Evolutionary conservation across 1,140 invertebrate species (phyloP).

Genomic region (Brachionus angularis): DNA sequence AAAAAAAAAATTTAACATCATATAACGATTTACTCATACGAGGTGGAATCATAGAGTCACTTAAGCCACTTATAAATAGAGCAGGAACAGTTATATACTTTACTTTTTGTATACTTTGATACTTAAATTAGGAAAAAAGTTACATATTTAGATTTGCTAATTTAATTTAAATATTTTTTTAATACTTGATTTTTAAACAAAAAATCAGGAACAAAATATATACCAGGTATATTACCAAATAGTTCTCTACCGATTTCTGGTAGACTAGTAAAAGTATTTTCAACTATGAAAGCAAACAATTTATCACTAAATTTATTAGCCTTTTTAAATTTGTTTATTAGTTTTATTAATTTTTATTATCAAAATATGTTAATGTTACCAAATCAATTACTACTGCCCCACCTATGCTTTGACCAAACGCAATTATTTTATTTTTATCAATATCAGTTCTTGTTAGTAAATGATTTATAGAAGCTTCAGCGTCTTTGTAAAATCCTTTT

Average conservation of each 20-base stretch:
- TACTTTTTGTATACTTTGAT: constrained; percentile 46
- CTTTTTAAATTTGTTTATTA: not conserved
- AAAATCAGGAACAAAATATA: constrained; percentile 25
- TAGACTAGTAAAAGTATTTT: constrained; percentile 92
- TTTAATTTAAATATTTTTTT: not conserved
- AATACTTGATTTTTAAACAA: constrained; percentile 42
- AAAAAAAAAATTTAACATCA: constrained; percentile 51
- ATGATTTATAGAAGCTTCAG: constrained; percentile 78
- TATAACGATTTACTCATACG: constrained; percentile 77
- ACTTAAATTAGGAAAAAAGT: constrained; percentile 5
- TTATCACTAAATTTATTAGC: constrained; percentile 61
- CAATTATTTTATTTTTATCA: constrained; percentile 72
- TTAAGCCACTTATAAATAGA: constrained; percentile 61
- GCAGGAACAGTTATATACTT: constrained; percentile 49
- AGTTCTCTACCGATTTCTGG: constrained; percentile 68
- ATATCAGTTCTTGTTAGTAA: constrained; percentile 73
- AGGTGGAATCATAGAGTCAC: constrained; percentile 77
- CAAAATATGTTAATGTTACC: constrained; percentile 63
- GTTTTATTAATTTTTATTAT: not conserved
- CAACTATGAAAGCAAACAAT: constrained; percentile 78
- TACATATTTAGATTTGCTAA: too few relatives aligned
- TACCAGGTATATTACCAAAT: not conserved
- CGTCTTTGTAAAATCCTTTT: constrained; percentile 76
- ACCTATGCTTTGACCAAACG: constrained; percentile 87
- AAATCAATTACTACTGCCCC: constrained; percentile 81